Base-by-base conservation (phyloP, 1,140 invertebrate species). In the Cyclargus thomasi region DNA sequence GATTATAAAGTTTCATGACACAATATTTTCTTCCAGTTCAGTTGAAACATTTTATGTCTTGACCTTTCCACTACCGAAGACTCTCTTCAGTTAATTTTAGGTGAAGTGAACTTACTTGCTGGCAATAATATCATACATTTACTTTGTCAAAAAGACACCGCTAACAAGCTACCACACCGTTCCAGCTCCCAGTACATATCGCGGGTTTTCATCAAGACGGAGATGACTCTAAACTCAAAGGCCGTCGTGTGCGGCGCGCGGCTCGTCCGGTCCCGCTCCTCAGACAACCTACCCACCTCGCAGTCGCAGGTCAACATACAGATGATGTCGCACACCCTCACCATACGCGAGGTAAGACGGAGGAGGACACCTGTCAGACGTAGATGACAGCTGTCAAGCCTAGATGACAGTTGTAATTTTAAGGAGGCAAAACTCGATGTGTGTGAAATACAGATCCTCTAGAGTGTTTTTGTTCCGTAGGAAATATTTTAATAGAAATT, bases 221-320 rank as follows among this genome's bases (percentile, higher is more conserved):
- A 98, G 92, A 97, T 98, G 96, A 93, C 95, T 77, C 91, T 98
- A 63, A 97, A 97, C 90, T 96, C 95, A 81, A 93, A 94, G 83
- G 93, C 93, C 78, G 93, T 95, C 76, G 91, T 95, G 70, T 93
- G 93, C 67, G 94, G 94, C 67, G 93, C 94, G 22, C 93, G 94
- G 70, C 88, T 97, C 75, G 93, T 94, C 53, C 92, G 95, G 77
- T 96, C 96, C 62, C 92, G 95, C 75, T 97, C 96, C 21, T 95
- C 94, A 59, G 96, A 97, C 88, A 97, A 97, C 91, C 90, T 97
- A 74, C 96, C 96, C 67, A 96, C 95, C 78, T 97, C 96, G 91
- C 96, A 97, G 84, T 96, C 96, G 62, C 97, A 97, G 92, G 94
- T 95, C 88, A 97, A 97, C 91, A 97, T 97, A 71, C 96, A 97